A percentile compares a stretch with the other conserved stretches of the same genome.
Conservation (phyloP, 2,888 invertebrate species). For the Crossocerus cetratus region DNA sequence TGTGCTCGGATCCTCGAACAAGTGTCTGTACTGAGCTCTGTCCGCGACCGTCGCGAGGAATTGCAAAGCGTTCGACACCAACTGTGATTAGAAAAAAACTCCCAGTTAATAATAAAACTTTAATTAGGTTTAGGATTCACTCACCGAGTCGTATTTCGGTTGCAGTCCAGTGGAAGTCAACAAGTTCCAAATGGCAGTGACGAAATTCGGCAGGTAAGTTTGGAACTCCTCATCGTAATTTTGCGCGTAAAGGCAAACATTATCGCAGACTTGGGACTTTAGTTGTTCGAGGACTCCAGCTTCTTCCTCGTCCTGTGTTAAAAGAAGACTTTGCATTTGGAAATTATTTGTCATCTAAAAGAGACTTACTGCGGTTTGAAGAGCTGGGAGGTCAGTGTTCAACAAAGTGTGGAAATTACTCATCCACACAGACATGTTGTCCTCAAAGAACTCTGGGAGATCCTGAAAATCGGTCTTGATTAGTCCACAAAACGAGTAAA, state of each 20-base stretch:
- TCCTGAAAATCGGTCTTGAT: slow-evolving; percentile 81
- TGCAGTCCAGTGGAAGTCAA: slow-evolving; percentile 90
- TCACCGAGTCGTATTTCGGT: slow-evolving; percentile 93
- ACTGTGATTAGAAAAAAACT: slow-evolving; percentile 78
- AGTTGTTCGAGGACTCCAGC: slow-evolving; percentile 93
- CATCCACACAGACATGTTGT: slow-evolving; percentile 98
- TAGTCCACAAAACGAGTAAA: background rate
- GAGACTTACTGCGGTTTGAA: slow-evolving; percentile 80
- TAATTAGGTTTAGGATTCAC: slow-evolving; percentile 44
- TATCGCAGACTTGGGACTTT: slow-evolving; percentile 97
- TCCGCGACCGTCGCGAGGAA: slow-evolving; percentile 97
- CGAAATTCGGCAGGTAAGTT: slow-evolving; percentile 92
- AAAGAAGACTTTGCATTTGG: slow-evolving; percentile 34
- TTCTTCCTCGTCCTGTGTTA: slow-evolving; percentile 86
- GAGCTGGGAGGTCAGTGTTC: slow-evolving; percentile 85
- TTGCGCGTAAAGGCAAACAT: slow-evolving; percentile 95
- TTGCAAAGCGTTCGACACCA: slow-evolving; percentile 96
- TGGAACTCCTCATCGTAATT: slow-evolving; percentile 99
- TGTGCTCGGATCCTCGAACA: slow-evolving; percentile 93
- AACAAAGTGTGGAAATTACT: slow-evolving; percentile 90
- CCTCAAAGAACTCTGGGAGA: slow-evolving; percentile 99
- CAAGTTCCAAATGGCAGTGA: slow-evolving; percentile 96
- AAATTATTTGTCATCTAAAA: slow-evolving; percentile 17
- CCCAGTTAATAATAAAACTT: background rate
- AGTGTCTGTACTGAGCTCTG: slow-evolving; percentile 88